A percentile compares a stretch with the other conserved stretches of the same genome.
Conservation (phyloP, 2,113 vertebrate genomes). For the Peromyscus californicus region DNA sequence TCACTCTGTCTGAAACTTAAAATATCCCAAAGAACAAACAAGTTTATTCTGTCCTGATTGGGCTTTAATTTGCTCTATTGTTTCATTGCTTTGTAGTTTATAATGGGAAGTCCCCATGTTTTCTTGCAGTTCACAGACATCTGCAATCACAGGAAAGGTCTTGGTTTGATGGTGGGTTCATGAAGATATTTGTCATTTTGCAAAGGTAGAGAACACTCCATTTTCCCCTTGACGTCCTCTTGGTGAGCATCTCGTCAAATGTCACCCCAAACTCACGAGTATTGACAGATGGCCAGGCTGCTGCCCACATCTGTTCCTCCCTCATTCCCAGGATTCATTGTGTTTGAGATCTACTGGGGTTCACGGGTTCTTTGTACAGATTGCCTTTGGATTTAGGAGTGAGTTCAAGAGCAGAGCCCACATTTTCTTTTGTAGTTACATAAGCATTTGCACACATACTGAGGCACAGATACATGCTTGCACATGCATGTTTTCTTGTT, state of each 20-base stretch:
- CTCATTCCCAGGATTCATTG: fast-evolving
- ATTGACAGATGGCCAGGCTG: fast-evolving
- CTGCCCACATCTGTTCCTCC: fast-evolving
- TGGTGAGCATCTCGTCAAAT: neutral
- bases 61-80: constrained; percentile 31
- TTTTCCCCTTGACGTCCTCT: neutral
- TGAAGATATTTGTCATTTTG: neutral
- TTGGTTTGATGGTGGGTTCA: fast-evolving
- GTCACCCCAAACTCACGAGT: fast-evolving
- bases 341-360: fast-evolving
- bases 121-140: neutral
- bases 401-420: neutral
- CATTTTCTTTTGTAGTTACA: neutral
- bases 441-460: neutral
- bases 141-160: neutral
- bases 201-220: neutral
- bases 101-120: neutral
- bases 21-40: neutral
- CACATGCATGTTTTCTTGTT: fast-evolving
- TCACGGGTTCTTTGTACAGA: fast-evolving
- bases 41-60: constrained; percentile 37
- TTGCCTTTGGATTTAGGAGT: too few relatives aligned
- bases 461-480: neutral
- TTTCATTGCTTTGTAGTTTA: neutral
- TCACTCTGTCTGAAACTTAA: neutral